Evolutionary conservation across 2,797 vertebrate species (phyloP).

Genomic region (Galagoides demidoff): DNA sequence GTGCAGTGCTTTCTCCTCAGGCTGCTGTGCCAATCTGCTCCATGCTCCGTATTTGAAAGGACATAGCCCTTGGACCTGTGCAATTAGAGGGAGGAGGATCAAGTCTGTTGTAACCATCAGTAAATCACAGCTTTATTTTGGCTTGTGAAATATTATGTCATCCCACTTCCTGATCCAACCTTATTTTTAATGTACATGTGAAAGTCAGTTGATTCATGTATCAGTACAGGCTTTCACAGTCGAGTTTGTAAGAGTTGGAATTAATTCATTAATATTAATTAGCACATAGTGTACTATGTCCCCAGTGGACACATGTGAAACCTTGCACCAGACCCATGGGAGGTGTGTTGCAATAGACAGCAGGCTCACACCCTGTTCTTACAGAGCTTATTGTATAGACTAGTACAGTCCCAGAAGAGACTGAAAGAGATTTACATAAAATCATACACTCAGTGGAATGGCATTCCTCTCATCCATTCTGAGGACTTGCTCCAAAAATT

Average conservation of each 20-base stretch:
- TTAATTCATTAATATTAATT: slow-evolving; percentile 30
- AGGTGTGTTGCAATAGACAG: background rate
- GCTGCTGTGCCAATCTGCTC: slow-evolving; percentile 10
- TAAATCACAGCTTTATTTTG: slow-evolving; percentile 61
- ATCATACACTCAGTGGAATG: background rate
- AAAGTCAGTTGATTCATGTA: background rate
- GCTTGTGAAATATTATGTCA: slow-evolving; percentile 47
- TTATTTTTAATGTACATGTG: slow-evolving; percentile 38
- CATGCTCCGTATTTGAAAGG: slow-evolving; percentile 60
- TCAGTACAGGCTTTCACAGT: background rate
- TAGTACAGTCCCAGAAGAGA: background rate
- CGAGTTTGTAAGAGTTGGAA: slow-evolving; percentile 19
- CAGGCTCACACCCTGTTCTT: background rate
- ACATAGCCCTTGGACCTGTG: slow-evolving; percentile 7
- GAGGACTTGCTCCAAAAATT: background rate
- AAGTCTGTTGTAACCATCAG: slow-evolving; percentile 6
- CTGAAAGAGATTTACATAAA: background rate
- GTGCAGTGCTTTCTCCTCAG: background rate
- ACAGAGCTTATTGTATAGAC: background rate
- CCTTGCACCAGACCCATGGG: background rate
- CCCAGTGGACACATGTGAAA: background rate
- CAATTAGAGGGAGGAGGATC: background rate
- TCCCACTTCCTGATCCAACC: background rate
- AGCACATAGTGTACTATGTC: background rate
- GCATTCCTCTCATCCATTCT: background rate